Base-by-base conservation (phyloP, 2,797 vertebrate genomes). In the Chanos chanos region DNA sequence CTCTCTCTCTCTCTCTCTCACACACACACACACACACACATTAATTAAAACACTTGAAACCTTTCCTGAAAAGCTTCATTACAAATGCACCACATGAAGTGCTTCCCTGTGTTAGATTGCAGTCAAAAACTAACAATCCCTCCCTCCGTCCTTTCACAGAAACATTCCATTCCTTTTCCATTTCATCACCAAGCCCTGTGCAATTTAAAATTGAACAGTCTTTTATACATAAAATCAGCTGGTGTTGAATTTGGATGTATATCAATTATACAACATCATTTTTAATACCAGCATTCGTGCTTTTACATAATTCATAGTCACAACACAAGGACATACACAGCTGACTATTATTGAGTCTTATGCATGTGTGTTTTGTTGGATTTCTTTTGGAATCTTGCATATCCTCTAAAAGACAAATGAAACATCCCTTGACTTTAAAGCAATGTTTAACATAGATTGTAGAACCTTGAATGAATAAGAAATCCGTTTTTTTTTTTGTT, bases 281-380 rank as follows among this genome's bases (percentile, higher is more conserved):
- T 39, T 27, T 18, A 33, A 22, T 47, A 31, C 58, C 39, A 51
- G 34, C 30, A 8, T 47, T 58, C 51, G 43, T 6, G 45, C 45
- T 12, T 13, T 21, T 50, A n/a, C 48, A 63, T 59, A 33, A 59
- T 68, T 68, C 27, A 72, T 61, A 47, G 28, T 18, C 16, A 45
- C 16, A 39, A 41, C 40, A 63, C 44, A 54, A 57, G 58, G 40
- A 24, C 6, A 34, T 12, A 34, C 48, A n/a, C n/a, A 34, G 58
- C 13, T 45, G 36, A 40, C n/a, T n/a, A n/a, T n/a, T n/a, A n/a
- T n/a, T n/a, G n/a, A n/a, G n/a, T n/a, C n/a, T n/a, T n/a, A n/a
- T n/a, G n/a, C n/a, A n/a, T n/a, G 31, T 43, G 18, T 7, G 18
- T 13, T 13, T 18, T 37, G 12, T 4, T 37, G 12, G 12, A 13